These are phyloP conservation scores for Lordiphosa mommai DNA, from an alignment of 1,140 invertebrate genomes.

Conservation along the genomic window DNA sequence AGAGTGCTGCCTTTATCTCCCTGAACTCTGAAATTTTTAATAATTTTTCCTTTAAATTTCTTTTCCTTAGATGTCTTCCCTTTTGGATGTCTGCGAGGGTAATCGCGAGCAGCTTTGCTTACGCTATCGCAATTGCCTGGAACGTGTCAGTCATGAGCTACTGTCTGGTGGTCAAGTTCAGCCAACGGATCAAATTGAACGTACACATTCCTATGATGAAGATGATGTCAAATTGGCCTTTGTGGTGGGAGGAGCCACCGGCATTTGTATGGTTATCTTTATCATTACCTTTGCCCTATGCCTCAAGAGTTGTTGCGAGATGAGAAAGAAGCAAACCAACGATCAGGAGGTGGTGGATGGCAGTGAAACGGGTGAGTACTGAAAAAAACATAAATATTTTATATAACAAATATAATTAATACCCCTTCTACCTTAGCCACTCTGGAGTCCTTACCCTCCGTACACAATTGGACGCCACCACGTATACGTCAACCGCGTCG, in stretches of 20 bases:
- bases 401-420: not conserved
- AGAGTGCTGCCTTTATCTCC: no score
- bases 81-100: constrained; percentile 53
- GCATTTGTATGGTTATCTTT: constrained; percentile 68
- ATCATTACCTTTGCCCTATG: constrained; percentile 64
- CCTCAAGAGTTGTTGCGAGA: constrained; percentile 62
- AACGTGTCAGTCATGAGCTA: constrained; percentile 55
- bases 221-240: constrained; percentile 66
- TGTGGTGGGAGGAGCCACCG: constrained; percentile 58
- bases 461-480: constrained; percentile 36
- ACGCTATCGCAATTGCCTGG: constrained; percentile 57
- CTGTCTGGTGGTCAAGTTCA: constrained; percentile 22
- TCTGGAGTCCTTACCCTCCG: constrained; percentile 37
- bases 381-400: not conserved
- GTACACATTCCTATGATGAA: constrained; percentile 50
- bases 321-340: constrained; percentile 35
- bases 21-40: no score
- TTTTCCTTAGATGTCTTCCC: constrained; percentile 23
- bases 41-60: not conserved
- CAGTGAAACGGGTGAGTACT: constrained; percentile 19
- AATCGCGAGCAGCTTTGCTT: constrained; percentile 55
- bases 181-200: constrained; percentile 20
- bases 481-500: constrained; percentile 41
- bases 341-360: not conserved
- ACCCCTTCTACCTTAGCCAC: constrained; percentile 9